These are phyloP conservation scores for Seladonia tumulorum DNA, from an alignment of 2,888 invertebrate species.

Conservation along the genomic window DNA sequence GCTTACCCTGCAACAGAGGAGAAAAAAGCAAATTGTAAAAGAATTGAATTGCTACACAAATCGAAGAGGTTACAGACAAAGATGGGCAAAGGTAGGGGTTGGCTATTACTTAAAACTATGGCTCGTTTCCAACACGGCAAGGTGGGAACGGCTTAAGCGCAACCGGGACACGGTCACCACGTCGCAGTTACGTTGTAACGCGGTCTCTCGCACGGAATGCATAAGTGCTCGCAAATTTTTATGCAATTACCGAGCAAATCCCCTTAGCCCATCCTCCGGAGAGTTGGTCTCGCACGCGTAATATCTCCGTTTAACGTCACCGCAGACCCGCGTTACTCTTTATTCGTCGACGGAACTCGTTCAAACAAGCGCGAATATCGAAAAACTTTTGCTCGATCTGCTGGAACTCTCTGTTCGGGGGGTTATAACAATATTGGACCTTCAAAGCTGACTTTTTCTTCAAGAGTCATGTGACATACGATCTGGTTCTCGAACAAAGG, in stretches of 20 bases:
- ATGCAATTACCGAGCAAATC: slow-evolving; percentile 39
- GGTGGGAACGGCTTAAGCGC: slow-evolving; percentile 37
- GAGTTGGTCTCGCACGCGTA: slow-evolving; percentile 24
- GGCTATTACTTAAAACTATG: slow-evolving; percentile 20
- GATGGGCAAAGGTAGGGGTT: neutral
- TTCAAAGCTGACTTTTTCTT: neutral
- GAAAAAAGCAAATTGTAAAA: neutral
- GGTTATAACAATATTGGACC: neutral
- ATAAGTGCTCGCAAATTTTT: slow-evolving; percentile 44
- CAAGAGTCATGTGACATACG: neutral
- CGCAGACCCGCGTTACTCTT: slow-evolving; percentile 23
- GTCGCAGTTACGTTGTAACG: slow-evolving; percentile 17
- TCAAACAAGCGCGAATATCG: slow-evolving; percentile 1
- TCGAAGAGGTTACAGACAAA: slow-evolving; percentile 10
- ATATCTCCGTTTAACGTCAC: slow-evolving; percentile 1
- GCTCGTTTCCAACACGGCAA: slow-evolving; percentile 42
- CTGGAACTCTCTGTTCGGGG: no score
- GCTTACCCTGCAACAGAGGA: slow-evolving; percentile 58
- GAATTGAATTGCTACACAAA: neutral
- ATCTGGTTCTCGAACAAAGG: neutral
- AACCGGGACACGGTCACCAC: slow-evolving; percentile 5
- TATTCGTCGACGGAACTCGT: slow-evolving; percentile 18
- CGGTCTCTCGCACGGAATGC: slow-evolving; percentile 21
- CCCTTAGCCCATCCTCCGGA: slow-evolving; percentile 27
- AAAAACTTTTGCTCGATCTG: neutral